Base-by-base conservation (phyloP, 2,797 vertebrate species). In the Zalophus californianus region DNA sequence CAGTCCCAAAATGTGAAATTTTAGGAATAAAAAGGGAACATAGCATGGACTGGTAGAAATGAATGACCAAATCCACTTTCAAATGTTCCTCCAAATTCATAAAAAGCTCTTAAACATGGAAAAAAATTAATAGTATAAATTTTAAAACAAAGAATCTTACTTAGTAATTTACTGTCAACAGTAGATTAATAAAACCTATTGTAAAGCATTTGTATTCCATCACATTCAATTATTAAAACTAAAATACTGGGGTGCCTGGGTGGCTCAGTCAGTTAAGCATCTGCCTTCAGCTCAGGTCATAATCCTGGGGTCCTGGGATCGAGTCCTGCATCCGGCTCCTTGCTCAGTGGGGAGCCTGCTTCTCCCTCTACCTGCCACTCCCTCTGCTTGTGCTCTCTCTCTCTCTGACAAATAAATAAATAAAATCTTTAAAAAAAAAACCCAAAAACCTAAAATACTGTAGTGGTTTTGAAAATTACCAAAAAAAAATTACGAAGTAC, bases 141-240 rank as follows among this genome's bases (percentile, higher is more conserved):
- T 89, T 91, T 38, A 91, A 92, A 95, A 91, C 13, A 29, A 85
- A 41, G 14, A 73, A 56, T 25, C 29, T 50, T 87, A n/a, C 27
- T 66, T 58, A 92, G 32, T 77, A 60, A 90, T 86, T 97, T 86
- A 70, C 79, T 52, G 41, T 52, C 20, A 86, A n/a, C 29, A 73
- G 70, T 2, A 94, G 18, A 90, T 32, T 79, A 92, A 72, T 38
- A 83, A 95, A 91, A 95, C 54, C 13, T 79, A 84, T 18, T 54
- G 16, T 58, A 89, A 93, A 92, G 20, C 14, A 58, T 16, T 90
- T 58, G 50, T 60, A 92, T 54, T 86, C 25, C 70, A 56, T 68
- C 82, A 92, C 10, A 95, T 58, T 93, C 73, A 64, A 32, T 44
- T 95, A 80, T 50, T 92, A 90, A 86, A 86, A 95, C 21, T 62